Evolutionary conservation across 1,140 invertebrate genomes (phyloP).

Genomic region (Scylla paramamosain): DNA sequence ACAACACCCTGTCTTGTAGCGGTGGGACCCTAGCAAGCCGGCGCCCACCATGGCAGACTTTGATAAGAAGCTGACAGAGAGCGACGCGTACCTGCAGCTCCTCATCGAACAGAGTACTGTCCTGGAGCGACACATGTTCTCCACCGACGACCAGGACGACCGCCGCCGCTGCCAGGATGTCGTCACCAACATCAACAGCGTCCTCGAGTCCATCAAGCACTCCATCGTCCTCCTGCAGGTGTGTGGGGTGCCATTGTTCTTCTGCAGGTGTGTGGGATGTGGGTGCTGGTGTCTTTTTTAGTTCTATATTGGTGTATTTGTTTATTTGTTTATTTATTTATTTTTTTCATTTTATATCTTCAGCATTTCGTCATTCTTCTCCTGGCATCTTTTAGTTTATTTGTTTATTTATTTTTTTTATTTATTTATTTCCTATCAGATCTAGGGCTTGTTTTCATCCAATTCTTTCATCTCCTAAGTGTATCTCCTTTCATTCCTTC

Average conservation of each 20-base stretch:
- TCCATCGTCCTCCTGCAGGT: constrained; percentile 98
- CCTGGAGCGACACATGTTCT: constrained; percentile 77
- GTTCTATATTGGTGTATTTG: neutral
- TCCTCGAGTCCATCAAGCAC: constrained; percentile 97
- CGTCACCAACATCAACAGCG: constrained; percentile 83
- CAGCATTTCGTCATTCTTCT: no score
- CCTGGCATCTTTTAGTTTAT: no score
- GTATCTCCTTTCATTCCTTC: no score
- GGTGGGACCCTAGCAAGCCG: constrained; percentile 84
- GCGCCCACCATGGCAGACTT: constrained; percentile 88
- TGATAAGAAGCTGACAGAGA: constrained; percentile 95
- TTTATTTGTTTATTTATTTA: neutral
- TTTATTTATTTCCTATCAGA: no score
- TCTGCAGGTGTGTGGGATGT: constrained; percentile 93
- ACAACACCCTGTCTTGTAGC: constrained; percentile 78
- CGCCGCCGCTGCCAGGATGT: constrained; percentile 72
- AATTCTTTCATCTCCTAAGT: no score
- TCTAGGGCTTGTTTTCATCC: no score
- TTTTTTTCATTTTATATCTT: no score
- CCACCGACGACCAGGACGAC: constrained; percentile 70
- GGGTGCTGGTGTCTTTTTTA: neutral
- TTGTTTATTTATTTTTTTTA: no score
- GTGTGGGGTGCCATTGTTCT: constrained; percentile 93
- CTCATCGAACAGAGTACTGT: constrained; percentile 92
- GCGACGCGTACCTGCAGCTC: constrained; percentile 97